Evolutionary conservation across 2,113 vertebrate genomes (phyloP), one percentile per base, ranked within the genome.

Genomic region (Hippopotamus amphibius): DNA sequence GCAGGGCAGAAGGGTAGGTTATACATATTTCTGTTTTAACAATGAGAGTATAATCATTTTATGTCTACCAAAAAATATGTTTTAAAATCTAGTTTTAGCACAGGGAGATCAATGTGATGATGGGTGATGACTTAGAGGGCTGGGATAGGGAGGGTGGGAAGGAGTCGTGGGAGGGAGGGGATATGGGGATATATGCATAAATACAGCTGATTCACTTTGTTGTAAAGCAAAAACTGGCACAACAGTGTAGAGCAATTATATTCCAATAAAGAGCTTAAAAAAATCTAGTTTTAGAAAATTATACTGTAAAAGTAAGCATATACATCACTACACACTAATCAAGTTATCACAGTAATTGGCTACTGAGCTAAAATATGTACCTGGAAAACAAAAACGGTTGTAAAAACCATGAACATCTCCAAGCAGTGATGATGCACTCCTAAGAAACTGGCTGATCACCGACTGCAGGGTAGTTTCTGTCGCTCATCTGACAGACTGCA

Each of bases 11-110:
- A 4, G 63, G 37, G 63, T 61, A 76, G 22, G 19, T 53, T 81
- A 55, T 2, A 30, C 26, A 50, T 63, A 81, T 53, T 90, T 87
- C 28, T 66, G 33, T 63, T 65, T 94, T 57, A 81, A 53, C 37
- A 90, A 92, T 63, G 80, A 86, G 1, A 79, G 41, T 2, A 53
- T 69, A 88, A 68, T 88, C 37, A 69, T 83, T 88, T 93, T 57
- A 43, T 21, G 48, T 76, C 69, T 84, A 71, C 66, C 26, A 46
- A 95, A 79, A 87, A 55, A 87, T 43, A 79, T 63, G 48, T 43
- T 95, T 63, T 12, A 87, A 95, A 83, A 79, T 71, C 59, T 82
- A 61, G 43, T 76, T 48, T 48, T 77, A 90, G 66, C 81, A 93
- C 77, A 93, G 37, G 37, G 37, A 37, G 37, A 37, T 37, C 37